These are phyloP conservation scores for Lepidonotus clava DNA, from an alignment of 2,888 invertebrate genomes.

Conservation along the genomic window DNA sequence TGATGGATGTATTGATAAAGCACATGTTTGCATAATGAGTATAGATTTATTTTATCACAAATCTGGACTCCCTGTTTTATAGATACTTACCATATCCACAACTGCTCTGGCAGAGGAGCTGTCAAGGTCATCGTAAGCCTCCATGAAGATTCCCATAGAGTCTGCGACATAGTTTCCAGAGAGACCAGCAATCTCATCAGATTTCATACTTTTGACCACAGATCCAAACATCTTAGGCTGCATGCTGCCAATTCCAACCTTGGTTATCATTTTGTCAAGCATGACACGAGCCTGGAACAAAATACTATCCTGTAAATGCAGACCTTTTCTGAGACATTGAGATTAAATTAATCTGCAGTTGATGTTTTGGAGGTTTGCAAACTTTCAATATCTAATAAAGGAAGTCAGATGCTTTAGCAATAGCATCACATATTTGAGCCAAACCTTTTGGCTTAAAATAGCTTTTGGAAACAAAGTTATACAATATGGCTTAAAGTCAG, in stretches of 20 bases:
- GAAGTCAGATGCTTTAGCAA: no score
- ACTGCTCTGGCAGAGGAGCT: constrained; percentile 3
- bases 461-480: no score
- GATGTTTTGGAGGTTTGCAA: no score
- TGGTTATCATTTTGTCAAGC: neutral
- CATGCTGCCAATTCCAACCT: neutral
- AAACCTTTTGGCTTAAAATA: no score
- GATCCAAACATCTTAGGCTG: neutral
- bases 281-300: constrained; percentile 2
- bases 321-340: no score
- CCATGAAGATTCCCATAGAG: neutral
- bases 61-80: neutral
- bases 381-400: no score
- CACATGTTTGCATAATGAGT: neutral
- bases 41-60: no score
- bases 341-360: no score
- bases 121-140: constrained; percentile 16
- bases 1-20: no score
- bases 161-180: neutral
- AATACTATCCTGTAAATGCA: no score
- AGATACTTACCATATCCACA: neutral
- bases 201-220: neutral
- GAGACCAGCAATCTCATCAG: neutral
- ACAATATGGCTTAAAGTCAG: no score
- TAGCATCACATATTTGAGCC: no score